Evolutionary conservation across 1,140 invertebrate species (phyloP), one percentile per base, ranked within the genome.

Genomic region (Marisa cornuarietis): DNA sequence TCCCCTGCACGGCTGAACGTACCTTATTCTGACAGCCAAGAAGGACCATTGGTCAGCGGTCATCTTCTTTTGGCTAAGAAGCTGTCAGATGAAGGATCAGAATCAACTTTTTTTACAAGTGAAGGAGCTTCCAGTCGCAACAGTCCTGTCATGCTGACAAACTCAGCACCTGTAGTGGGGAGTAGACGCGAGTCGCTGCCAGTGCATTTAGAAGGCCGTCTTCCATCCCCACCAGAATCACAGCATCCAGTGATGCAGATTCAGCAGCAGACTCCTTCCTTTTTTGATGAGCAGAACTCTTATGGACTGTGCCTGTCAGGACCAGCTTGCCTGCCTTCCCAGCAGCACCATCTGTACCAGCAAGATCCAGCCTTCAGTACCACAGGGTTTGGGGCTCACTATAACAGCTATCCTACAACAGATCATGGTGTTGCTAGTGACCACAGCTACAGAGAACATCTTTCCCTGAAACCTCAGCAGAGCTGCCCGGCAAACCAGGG

Each of bases 21-120:
- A 20, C 81, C 81, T 6, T 79, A 77, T 71, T 11, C 74, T 65
- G 51, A 81, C 74, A 68, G 78, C 71, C 78, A 82, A 73, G 72
- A 84, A 84, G 68, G 84, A 83, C 85, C 85, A 42, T 84, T 89
- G 51, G 75, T 87, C 10, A 87, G 89, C 77, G 88, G 90, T 8
- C 91, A 91, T 81, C 83, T 92, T 0, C 79, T 89, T 51, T 81
- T 92, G 26, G 90, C 90, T 14, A 90, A 91, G 77, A 90, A 91
- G 73, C 82, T 92, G 0, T 91, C 91, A 10, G 91, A 92, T 85
- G 90, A 92, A 54, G 88, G 87, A 2, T 83, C 71, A 62, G 85
- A 87, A 26, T 79, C 82, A 6, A 87, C 84, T 75, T 81, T 85
- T 66, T 83, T 83, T 61, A 71, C 73, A 22, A 58, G 77, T 11